phyloP scores from a whole-genome alignment of 2,888 invertebrate species.

The Timema cristinae region DNA sequence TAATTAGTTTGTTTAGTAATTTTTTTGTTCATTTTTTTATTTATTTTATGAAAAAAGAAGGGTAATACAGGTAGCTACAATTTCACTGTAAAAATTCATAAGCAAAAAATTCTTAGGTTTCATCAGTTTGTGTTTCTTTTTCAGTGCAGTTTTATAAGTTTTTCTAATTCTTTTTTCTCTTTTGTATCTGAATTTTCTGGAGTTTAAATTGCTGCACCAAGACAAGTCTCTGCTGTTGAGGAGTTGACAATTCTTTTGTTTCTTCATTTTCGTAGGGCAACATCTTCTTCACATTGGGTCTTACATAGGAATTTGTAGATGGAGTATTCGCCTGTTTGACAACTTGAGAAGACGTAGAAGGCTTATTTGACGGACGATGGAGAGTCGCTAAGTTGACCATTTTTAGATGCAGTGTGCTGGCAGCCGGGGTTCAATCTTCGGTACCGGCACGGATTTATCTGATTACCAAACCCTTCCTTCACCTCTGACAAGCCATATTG shows the following conservation, averaged over 20 bases:
- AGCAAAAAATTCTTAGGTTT: conserved; percentile 3
- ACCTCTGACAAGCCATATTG: too few relatives aligned
- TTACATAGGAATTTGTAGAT: neutral
- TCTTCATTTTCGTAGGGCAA: neutral
- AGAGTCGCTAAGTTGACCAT: neutral
- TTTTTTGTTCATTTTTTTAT: neutral
- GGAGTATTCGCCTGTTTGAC: conserved; percentile 11
- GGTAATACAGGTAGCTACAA: neutral
- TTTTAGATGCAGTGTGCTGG: too few relatives aligned
- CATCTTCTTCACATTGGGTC: neutral
- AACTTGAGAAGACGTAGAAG: conserved; percentile 1
- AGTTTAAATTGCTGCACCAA: conserved; percentile 4
- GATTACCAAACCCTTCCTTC: too few relatives aligned
- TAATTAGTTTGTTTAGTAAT: neutral
- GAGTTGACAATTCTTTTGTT: neutral
- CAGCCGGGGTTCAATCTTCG: too few relatives aligned
- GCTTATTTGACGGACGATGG: neutral
- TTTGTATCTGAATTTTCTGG: neutral
- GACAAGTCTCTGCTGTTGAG: conserved; percentile 14
- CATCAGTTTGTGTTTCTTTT: neutral
- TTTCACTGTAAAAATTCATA: conserved; percentile 6
- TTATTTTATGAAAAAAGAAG: too few relatives aligned
- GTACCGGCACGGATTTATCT: too few relatives aligned
- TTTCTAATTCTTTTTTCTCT: neutral
- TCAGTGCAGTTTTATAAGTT: neutral